Conservation (phyloP, 1,140 invertebrate genomes). For the Dinoponera quadriceps region DNA sequence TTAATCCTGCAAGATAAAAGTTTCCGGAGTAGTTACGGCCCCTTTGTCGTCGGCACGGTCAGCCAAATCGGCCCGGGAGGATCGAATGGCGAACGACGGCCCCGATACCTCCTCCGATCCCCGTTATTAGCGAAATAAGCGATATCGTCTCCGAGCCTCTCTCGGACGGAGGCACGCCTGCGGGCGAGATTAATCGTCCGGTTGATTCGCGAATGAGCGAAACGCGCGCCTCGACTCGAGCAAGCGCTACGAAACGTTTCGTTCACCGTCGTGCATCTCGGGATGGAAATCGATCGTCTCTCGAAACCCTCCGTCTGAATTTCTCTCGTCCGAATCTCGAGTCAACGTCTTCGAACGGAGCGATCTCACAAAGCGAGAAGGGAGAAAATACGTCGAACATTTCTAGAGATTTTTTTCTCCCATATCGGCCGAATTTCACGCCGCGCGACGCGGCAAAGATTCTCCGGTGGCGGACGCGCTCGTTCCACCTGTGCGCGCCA, state of each 20-base stretch:
- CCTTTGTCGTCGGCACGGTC: conserved; percentile 82
- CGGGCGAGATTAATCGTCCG: not conserved
- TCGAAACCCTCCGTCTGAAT: too few species aligned
- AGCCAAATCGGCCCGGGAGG: conserved; percentile 65
- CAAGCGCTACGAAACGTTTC: too few species aligned
- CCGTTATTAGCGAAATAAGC: conserved; percentile 51
- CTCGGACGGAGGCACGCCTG: not conserved
- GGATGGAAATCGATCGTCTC: too few species aligned
- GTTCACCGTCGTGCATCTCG: too few species aligned
- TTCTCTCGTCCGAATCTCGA: too few species aligned
- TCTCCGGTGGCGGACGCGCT: conserved; percentile 9
- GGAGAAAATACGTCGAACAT: too few species aligned
- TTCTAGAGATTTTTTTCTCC: not conserved
- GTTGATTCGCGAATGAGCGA: too few species aligned
- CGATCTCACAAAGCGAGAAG: too few species aligned
- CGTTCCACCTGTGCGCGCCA: not conserved
- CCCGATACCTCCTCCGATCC: conserved; percentile 49
- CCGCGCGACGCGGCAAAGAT: not conserved
- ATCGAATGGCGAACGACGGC: conserved; percentile 46
- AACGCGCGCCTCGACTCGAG: not conserved
- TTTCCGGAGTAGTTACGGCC: conserved; percentile 82
- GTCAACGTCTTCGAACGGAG: too few species aligned
- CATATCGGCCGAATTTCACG: not conserved
- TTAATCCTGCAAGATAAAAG: conserved; percentile 85
- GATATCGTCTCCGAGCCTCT: not conserved